Evolutionary conservation across 2,888 invertebrate species (phyloP), one percentile per base, ranked within the genome.

Genomic region (Suillia variegata): DNA sequence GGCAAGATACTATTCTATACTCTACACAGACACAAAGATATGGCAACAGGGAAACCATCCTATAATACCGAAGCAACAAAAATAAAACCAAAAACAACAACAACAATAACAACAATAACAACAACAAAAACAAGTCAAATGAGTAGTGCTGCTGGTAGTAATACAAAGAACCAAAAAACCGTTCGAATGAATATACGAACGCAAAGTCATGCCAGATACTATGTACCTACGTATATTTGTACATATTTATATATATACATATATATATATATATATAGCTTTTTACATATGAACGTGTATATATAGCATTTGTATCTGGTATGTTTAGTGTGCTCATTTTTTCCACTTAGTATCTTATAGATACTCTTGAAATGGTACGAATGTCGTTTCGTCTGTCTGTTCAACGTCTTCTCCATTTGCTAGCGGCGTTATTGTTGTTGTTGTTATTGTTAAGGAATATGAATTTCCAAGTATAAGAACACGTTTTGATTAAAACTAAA

Each of bases 141-240:
- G 34, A 13, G n/a, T n/a, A 48, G 49, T 31, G 26, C 38, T 21
- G 15, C 42, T 22, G 54, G 21, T 49, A 33, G 21, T 8, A 21
- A 50, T 13, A 22, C 12, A 58, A 58, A 51, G n/a, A 34, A 53
- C 47, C 38, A 18, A 49, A 18, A 49, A 58, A 54, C 45, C 45
- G 56, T 51, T 56, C 50, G 55, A 62, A 55, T 59, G 51, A 62
- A 62, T 62, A 59, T 56, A 57, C 52, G 49, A 56, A 53, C 33
- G 17, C 33, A 52, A 52, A 34, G 52, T 33, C 48, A 51, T 18
- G 15, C 34, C 17, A 55, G 21, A 48, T 55, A 21, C 18, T 42
- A 34, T 42, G 26, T 42, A 50, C 22, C 21, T 50, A 33, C 17
- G 17, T 33, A 38, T 38, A 17, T 18, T 38, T 20, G 18, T n/a